phyloP scores from a whole-genome alignment of 2,113 vertebrate genomes.

The Prinia subflava region DNA sequence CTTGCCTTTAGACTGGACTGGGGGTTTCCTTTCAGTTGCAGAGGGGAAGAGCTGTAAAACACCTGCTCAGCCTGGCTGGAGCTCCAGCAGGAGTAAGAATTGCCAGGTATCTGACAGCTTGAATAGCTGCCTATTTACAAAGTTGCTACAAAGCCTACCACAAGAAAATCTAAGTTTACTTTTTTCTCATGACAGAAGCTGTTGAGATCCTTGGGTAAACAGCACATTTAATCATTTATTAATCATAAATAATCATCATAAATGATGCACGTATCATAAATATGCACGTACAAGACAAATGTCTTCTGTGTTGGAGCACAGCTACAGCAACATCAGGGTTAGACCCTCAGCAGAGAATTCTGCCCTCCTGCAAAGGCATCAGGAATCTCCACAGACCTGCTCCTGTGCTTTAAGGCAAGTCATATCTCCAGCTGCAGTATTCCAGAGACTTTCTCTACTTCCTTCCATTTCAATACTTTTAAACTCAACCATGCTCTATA shows the following conservation, averaged over 20 bases:
- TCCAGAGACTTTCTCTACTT: background rate
- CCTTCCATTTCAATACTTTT: background rate
- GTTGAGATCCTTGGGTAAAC: background rate
- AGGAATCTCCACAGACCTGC: background rate
- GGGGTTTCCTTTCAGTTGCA: background rate
- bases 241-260: too few species aligned
- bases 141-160: background rate
- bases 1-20: background rate
- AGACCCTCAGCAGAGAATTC: background rate
- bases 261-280: too few species aligned
- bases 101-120: background rate
- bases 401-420: background rate
- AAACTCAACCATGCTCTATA: background rate
- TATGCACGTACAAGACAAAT: background rate
- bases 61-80: background rate
- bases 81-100: background rate
- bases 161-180: background rate
- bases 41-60: background rate
- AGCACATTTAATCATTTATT: background rate
- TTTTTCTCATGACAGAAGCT: background rate
- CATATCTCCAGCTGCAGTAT: rapidly evolving
- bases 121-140: background rate
- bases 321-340: background rate
- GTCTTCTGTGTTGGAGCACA: background rate
- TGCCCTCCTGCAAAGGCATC: background rate